phyloP scores from a whole-genome alignment of 2,113 vertebrate species.

The Pomatostomus ruficeps region DNA sequence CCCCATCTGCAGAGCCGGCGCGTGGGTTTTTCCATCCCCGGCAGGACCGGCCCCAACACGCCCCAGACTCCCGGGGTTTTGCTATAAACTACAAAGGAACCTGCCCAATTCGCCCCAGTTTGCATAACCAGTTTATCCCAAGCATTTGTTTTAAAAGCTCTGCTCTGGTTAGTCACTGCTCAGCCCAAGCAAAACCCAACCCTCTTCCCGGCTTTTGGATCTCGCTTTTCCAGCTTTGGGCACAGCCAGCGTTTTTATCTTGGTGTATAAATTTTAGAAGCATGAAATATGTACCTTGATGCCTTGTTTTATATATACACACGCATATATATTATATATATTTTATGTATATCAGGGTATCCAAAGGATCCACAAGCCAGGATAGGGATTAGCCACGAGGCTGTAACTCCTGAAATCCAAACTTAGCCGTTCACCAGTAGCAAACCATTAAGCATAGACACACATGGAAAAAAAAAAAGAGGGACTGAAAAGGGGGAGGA shows the following conservation, averaged over 20 bases:
- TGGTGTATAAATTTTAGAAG: not conserved
- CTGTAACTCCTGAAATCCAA: not conserved
- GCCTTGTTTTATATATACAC: not conserved
- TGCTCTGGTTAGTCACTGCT: constrained; percentile 25
- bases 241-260: not conserved
- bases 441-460: not conserved
- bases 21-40: not conserved
- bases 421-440: not conserved
- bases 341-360: too few relatives aligned
- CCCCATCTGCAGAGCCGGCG: not conserved
- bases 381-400: not conserved
- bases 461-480: not conserved
- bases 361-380: not conserved
- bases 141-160: constrained; percentile 35
- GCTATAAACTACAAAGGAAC: constrained; percentile 49
- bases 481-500: not conserved
- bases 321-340: not conserved
- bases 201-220: not conserved
- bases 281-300: not conserved
- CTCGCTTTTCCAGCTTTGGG: constrained; percentile 27
- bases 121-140: constrained; percentile 62
- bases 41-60: constrained; percentile 14
- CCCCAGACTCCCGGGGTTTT: not conserved
- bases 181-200: constrained; percentile 31
- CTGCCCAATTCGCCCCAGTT: constrained; percentile 23